phyloP scores from a whole-genome alignment of 35 echinoderm and acorn worm genomes.

The Diadema setosum region DNA sequence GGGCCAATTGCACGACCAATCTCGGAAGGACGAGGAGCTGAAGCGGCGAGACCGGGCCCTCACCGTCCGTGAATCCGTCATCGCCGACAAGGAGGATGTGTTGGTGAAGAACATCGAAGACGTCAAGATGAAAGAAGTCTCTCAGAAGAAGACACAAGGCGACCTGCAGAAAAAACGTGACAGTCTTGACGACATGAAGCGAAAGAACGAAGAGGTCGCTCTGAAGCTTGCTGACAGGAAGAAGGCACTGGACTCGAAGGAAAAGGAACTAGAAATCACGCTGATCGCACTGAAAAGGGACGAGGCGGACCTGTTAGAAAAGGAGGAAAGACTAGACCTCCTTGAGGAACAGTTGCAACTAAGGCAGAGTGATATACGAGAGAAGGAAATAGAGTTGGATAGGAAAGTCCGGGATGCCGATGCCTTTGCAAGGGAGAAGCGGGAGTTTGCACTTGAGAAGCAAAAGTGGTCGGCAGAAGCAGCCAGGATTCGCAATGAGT shows the following conservation, averaged over 20 bases:
- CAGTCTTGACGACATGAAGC: background rate
- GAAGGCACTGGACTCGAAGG: background rate
- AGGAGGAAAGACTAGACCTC: background rate
- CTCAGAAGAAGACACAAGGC: background rate
- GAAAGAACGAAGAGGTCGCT: background rate
- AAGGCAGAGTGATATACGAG: background rate
- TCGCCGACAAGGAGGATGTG: background rate
- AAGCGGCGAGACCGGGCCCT: background rate
- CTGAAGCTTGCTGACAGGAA: background rate
- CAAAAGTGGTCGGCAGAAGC: background rate
- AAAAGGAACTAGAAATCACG: background rate
- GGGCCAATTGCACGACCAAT: background rate
- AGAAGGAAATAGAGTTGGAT: background rate
- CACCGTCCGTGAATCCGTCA: background rate
- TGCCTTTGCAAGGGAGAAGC: background rate
- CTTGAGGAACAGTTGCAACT: background rate
- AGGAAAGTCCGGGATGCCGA: background rate
- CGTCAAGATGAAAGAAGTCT: background rate
- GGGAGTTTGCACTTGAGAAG: background rate
- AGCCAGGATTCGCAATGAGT: background rate
- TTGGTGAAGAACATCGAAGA: background rate
- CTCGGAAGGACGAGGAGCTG: background rate
- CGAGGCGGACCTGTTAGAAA: background rate
- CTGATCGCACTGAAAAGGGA: background rate
- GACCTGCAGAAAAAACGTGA: background rate